phyloP scores from a whole-genome alignment of 1,140 invertebrate genomes.

The Zelostemma sp. region DNA sequence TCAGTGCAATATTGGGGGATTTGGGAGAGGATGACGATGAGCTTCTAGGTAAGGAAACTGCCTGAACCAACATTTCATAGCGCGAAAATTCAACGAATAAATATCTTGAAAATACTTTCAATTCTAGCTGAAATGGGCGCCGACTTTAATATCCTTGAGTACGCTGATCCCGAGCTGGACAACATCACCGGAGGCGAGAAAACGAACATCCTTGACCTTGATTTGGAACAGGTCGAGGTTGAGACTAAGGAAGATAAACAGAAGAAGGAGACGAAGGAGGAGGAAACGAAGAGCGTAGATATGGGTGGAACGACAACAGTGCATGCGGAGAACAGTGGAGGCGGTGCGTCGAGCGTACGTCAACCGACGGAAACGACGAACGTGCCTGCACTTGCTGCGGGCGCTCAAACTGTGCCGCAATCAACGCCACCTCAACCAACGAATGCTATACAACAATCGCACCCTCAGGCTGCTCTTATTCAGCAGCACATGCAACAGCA shows the following conservation, averaged over 20 bases:
- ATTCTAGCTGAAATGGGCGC: conserved; percentile 87
- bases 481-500: conserved; percentile 73
- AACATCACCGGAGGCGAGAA: conserved; percentile 80
- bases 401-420: conserved; percentile 48
- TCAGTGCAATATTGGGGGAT: conserved; percentile 83
- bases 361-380: conserved; percentile 48
- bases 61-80: no score
- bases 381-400: conserved; percentile 25
- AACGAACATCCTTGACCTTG: conserved; percentile 83
- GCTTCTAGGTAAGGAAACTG: conserved; percentile 74
- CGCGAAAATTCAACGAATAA: no score
- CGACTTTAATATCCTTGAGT: conserved; percentile 96
- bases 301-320: conserved; percentile 34
- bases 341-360: conserved; percentile 38
- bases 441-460: conserved; percentile 49
- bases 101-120: no score
- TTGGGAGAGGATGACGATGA: conserved; percentile 90
- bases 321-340: conserved; percentile 44
- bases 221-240: conserved; percentile 79
- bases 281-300: conserved; percentile 57
- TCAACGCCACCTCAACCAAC: conserved; percentile 39
- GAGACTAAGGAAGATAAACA: conserved; percentile 73
- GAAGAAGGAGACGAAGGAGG: conserved; percentile 66
- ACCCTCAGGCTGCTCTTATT: conserved; percentile 58
- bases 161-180: conserved; percentile 94